Conservation (phyloP, 2,797 vertebrate genomes). For the Scarus forsteni region DNA sequence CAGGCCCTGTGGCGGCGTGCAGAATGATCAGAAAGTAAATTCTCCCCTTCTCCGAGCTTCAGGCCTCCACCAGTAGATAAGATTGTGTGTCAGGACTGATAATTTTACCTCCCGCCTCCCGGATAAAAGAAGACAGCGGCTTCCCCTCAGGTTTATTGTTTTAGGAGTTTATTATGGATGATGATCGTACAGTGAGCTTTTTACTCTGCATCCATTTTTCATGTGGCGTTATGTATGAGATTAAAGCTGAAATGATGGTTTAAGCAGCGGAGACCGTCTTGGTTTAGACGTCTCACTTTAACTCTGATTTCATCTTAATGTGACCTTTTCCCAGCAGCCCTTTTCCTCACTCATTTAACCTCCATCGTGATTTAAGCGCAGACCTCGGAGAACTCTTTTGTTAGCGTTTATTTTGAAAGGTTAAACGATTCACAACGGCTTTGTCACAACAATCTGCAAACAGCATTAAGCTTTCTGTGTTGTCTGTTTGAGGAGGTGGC, state of each 20-base stretch:
- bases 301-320: constrained; percentile 44
- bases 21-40: constrained; percentile 65
- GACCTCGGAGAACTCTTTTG: constrained; percentile 5
- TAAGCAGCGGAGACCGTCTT: constrained; percentile 18
- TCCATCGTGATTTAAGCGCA: constrained; percentile 41
- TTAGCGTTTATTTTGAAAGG: constrained; percentile 33
- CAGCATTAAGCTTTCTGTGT: not conserved
- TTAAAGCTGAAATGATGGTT: constrained; percentile 27
- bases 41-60: constrained; percentile 67
- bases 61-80: constrained; percentile 74
- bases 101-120: constrained; percentile 38
- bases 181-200: not conserved
- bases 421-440: constrained; percentile 15
- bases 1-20: constrained; percentile 34
- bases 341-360: constrained; percentile 47
- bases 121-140: constrained; percentile 51
- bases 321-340: constrained; percentile 60
- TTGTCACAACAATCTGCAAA: constrained; percentile 9
- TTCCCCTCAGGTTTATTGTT: constrained; percentile 46
- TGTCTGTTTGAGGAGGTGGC: constrained; percentile 9
- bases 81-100: constrained; percentile 60
- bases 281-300: constrained; percentile 30
- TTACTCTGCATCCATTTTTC: constrained; percentile 22
- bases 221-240: constrained; percentile 28
- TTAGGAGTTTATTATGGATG: constrained; percentile 34